phyloP scores from a whole-genome alignment of 2,797 vertebrate species.

The Brotogeris chrysoptera region DNA sequence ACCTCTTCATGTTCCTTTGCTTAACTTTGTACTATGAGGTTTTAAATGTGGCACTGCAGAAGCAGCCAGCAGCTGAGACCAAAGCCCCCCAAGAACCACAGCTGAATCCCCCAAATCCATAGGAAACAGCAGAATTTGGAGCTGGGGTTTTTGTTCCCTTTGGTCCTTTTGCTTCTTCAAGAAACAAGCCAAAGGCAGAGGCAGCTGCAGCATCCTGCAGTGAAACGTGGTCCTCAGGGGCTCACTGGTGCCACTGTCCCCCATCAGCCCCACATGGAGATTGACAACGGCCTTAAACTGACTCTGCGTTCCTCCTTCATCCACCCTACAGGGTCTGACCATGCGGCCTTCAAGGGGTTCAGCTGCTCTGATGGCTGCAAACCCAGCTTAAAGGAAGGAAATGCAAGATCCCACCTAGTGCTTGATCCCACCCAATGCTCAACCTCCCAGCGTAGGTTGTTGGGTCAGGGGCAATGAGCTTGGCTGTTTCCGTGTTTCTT shows the following conservation, averaged over 20 bases:
- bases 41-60: background rate
- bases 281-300: background rate
- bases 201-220: background rate
- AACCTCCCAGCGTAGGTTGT: fast-evolving
- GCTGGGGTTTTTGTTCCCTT: background rate
- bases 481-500: background rate
- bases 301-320: background rate
- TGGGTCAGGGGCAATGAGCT: background rate
- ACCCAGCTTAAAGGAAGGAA: background rate
- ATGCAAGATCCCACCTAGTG: background rate
- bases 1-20: background rate
- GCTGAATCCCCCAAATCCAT: background rate
- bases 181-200: background rate
- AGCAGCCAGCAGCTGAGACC: background rate
- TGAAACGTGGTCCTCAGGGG: fast-evolving
- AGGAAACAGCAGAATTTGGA: background rate
- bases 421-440: background rate
- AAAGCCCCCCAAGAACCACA: background rate
- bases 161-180: background rate
- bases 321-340: background rate
- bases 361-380: background rate
- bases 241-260: background rate
- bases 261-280: background rate
- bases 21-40: fast-evolving
- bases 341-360: background rate